phyloP scores from a whole-genome alignment of 2,888 invertebrate species.

The Andrena praecox region DNA sequence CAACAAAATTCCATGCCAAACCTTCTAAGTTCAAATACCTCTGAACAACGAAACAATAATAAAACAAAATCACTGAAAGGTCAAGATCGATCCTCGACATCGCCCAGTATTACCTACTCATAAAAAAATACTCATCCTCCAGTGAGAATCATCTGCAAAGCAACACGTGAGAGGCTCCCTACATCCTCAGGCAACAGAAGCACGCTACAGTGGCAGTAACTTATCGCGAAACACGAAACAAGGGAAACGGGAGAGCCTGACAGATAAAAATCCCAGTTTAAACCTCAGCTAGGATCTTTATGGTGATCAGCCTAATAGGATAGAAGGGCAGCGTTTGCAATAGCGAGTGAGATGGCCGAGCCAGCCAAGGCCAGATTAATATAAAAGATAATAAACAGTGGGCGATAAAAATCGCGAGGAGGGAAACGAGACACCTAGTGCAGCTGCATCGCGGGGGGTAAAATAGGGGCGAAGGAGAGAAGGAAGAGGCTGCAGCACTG shows the following conservation, averaged over 20 bases:
- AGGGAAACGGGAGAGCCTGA: background rate
- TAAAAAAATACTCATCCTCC: too few relatives aligned
- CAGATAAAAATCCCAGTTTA: conserved; percentile 22
- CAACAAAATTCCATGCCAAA: too few relatives aligned
- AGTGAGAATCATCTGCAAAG: background rate
- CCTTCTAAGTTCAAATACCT: too few relatives aligned
- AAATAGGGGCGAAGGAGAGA: conserved; percentile 15
- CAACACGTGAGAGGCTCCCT: background rate
- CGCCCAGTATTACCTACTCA: too few relatives aligned
- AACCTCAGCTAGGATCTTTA: background rate
- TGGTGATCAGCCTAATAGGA: background rate
- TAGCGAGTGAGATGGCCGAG: background rate
- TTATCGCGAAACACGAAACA: background rate
- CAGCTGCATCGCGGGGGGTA: conserved; percentile 19
- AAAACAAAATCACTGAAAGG: too few relatives aligned
- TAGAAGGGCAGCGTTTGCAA: background rate
- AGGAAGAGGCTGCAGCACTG: conserved; percentile 59
- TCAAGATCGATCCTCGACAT: too few relatives aligned
- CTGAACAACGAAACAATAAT: too few relatives aligned
- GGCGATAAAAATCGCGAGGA: conserved; percentile 28
- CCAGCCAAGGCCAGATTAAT: conserved; percentile 29
- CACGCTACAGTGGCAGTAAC: background rate
- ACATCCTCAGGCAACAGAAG: background rate
- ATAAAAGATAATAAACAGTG: conserved; percentile 21
- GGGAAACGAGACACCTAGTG: conserved; percentile 26